A percentile compares a stretch with the other conserved stretches of the same genome.
These are phyloP conservation scores for Potorous gilbertii DNA, from an alignment of 2,797 vertebrate genomes.

Conservation along the genomic window DNA sequence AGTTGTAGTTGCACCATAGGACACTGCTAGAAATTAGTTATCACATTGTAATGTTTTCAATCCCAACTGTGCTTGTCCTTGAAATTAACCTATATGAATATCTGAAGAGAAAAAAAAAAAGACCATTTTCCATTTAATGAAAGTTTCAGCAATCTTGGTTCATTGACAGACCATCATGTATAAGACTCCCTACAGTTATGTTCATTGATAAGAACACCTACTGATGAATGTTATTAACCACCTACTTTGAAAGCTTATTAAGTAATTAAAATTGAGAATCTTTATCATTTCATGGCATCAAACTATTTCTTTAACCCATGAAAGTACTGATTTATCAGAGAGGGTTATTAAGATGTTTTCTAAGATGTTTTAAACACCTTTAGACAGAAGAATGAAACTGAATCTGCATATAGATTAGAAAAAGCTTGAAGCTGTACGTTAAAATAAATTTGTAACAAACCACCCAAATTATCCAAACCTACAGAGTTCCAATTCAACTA, in stretches of 20 bases:
- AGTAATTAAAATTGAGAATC: constrained; percentile 78
- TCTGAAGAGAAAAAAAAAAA: constrained; percentile 62
- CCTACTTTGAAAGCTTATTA: constrained; percentile 79
- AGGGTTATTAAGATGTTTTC: constrained; percentile 34
- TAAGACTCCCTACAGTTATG: constrained; percentile 63
- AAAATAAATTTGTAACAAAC: no score
- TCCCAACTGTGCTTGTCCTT: constrained; percentile 70
- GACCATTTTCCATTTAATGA: constrained; percentile 70
- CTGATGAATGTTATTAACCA: constrained; percentile 81
- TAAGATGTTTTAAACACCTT: constrained; percentile 11
- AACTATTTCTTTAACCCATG: constrained; percentile 61
- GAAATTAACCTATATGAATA: constrained; percentile 75
- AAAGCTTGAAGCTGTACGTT: no score
- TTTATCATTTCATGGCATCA: constrained; percentile 46
- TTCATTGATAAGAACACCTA: constrained; percentile 79
- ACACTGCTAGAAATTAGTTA: constrained; percentile 72
- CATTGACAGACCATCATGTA: constrained; percentile 71
- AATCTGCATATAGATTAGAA: no score
- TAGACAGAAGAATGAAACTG: not conserved
- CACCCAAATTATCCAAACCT: no score
- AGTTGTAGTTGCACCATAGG: constrained; percentile 61
- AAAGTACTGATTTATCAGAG: constrained; percentile 66
- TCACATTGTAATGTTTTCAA: constrained; percentile 69
- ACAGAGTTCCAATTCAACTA: no score
- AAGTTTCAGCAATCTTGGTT: constrained; percentile 71